Evolutionary conservation across 1,140 invertebrate species (phyloP).

Genomic region (Thrips palmi): DNA sequence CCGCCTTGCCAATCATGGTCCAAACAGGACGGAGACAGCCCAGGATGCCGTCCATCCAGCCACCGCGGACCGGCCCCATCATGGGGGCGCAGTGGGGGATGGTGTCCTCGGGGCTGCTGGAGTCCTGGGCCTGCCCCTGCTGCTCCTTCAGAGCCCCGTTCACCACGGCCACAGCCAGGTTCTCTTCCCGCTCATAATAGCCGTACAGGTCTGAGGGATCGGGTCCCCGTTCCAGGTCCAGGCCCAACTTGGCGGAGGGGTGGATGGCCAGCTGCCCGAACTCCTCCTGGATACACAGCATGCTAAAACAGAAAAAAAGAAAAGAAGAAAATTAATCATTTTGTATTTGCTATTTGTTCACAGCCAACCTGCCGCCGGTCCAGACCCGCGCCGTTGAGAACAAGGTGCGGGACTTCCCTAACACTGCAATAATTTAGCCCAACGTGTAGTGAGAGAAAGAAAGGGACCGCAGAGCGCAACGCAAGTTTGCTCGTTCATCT

Average conservation of each 20-base stretch:
- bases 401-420: no score
- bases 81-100: slow-evolving; percentile 13
- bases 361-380: no score
- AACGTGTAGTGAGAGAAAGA: no score
- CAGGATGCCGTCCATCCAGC: slow-evolving; percentile 65
- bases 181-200: neutral
- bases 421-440: no score
- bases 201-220: slow-evolving; percentile 2
- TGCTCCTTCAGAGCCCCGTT: slow-evolving; percentile 18
- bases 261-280: slow-evolving; percentile 31
- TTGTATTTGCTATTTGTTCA: no score
- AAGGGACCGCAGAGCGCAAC: no score
- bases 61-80: slow-evolving; percentile 23
- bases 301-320: slow-evolving; percentile 27
- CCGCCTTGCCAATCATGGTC: slow-evolving; percentile 64
- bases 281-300: slow-evolving; percentile 46
- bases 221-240: neutral
- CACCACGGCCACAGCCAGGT: neutral
- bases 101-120: neutral
- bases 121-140: slow-evolving; percentile 13
- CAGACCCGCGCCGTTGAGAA: no score
- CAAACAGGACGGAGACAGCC: slow-evolving; percentile 73
- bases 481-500: no score
- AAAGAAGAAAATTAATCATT: slow-evolving; percentile 1
- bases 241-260: neutral